phyloP scores from a whole-genome alignment of 2,797 vertebrate genomes.

The Enteromius treurensis region DNA sequence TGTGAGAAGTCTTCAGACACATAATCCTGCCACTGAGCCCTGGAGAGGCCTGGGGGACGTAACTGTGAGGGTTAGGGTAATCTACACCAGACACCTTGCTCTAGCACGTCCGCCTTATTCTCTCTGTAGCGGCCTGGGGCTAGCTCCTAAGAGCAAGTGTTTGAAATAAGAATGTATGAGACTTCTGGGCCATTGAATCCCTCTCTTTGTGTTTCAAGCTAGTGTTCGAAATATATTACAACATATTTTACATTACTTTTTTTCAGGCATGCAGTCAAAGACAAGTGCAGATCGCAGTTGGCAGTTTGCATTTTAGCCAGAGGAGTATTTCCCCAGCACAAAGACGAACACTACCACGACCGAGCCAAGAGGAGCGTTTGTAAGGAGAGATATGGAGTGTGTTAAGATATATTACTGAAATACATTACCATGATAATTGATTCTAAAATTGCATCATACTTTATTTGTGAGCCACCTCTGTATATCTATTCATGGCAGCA shows the following conservation, averaged over 20 bases:
- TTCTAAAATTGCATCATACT: constrained; percentile 85
- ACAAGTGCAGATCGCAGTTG: constrained; percentile 58
- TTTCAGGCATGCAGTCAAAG: constrained; percentile 73
- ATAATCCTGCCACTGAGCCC: constrained; percentile 77
- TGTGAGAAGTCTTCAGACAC: constrained; percentile 67
- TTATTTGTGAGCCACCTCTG: constrained; percentile 75
- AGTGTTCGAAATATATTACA: constrained; percentile 81
- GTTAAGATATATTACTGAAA: constrained; percentile 69
- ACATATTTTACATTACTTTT: constrained; percentile 80
- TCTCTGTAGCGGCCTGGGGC: constrained; percentile 78
- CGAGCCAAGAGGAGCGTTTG: constrained; percentile 77
- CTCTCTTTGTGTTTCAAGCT: constrained; percentile 73
- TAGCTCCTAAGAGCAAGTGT: constrained; percentile 71
- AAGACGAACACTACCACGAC: constrained; percentile 70
- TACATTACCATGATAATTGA: constrained; percentile 82
- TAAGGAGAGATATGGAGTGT: constrained; percentile 73
- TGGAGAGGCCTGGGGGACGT: constrained; percentile 70
- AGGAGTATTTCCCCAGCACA: constrained; percentile 78
- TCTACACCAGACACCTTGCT: constrained; percentile 85
- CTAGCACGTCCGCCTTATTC: constrained; percentile 78
- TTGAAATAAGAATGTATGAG: constrained; percentile 75
- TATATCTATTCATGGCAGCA: constrained; percentile 77
- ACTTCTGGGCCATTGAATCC: constrained; percentile 76
- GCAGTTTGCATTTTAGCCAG: constrained; percentile 73
- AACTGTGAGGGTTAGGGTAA: constrained; percentile 74